phyloP scores from a whole-genome alignment of 1,140 invertebrate genomes.

The Zelostemma sp. region DNA sequence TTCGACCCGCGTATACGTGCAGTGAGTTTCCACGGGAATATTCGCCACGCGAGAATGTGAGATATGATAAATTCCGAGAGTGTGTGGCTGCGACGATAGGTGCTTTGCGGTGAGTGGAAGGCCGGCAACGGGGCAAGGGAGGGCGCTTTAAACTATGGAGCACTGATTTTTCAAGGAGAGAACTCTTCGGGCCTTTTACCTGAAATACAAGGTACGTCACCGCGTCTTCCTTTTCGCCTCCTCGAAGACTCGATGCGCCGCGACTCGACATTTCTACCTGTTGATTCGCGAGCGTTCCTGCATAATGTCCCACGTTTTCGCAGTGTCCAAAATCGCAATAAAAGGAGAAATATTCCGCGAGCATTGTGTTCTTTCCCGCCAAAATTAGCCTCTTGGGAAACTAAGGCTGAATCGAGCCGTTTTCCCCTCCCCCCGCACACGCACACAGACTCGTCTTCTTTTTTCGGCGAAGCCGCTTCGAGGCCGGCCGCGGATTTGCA shows the following conservation, averaged over 20 bases:
- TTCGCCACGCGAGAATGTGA: not conserved
- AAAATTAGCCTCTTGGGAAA: no score
- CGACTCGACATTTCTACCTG: conserved; percentile 15
- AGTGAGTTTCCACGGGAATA: not conserved
- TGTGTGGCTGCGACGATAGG: conserved; percentile 19
- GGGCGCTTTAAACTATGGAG: conserved; percentile 52
- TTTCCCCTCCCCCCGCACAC: no score
- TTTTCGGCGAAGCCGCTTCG: conserved; percentile 1
- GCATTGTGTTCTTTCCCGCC: no score
- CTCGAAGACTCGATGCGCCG: conserved; percentile 1
- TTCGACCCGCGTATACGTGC: not conserved
- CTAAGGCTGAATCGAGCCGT: no score
- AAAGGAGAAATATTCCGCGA: no score
- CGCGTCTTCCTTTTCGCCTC: not conserved
- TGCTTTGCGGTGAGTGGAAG: conserved; percentile 44
- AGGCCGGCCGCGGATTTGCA: not conserved
- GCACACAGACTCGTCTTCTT: not conserved
- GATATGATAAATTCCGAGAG: conserved; percentile 34
- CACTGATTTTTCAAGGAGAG: conserved; percentile 55
- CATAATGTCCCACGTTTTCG: no score
- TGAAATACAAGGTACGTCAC: conserved; percentile 51
- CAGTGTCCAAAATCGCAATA: no score
- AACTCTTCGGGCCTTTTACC: conserved; percentile 48
- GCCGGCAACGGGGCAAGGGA: conserved; percentile 46
- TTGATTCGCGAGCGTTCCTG: not conserved